Base-by-base conservation (phyloP, 2,113 vertebrate genomes). In the Gila orcuttii region DNA sequence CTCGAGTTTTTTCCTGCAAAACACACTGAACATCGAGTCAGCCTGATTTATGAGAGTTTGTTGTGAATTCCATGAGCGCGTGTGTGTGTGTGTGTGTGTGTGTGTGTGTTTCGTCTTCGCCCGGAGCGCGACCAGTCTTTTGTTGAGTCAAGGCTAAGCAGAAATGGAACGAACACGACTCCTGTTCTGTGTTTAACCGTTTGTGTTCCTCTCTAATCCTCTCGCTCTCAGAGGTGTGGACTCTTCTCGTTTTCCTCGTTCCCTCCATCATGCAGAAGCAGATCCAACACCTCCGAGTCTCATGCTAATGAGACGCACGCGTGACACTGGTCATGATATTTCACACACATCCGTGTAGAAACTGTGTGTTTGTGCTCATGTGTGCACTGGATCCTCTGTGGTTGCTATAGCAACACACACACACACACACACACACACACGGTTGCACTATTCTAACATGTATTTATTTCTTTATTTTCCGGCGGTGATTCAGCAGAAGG, bases 391-490 rank as follows among this genome's bases (percentile, higher is more conserved):
- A 82, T 88, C 91, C 89, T 81, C 55, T 86, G 88, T 73, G 89
- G 93, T 95, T 89, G 91, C 91, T 91, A 95, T 93, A 82, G 93
- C 90, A 94, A 95, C 93, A 81, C 85, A 86, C 82, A 82, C 84
- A 21, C 33, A 13, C 25, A 19, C 50, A 79, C 31, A 39, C 55
- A 12, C 12, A 25, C 31, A 6, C 55, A 1, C 31, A 55, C 25
- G 17, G 25, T 52, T n/a, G 15, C 64, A 82, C 64, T 52, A 25
- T n/a, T 75, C 64, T 33, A 66, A 2, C 66, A 45, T 45, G 23
- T 45, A 6, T 74, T 39, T 71, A 23, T 71, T 39, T 71, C 68
- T 71, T 6, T 74, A 25, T 74, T 45, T 57, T 73, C 21, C 6
- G 31, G 0, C 36, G 25, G 64, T 69, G 66, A 36, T 69, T 45